Base-by-base conservation (phyloP, 2,888 invertebrate genomes). In the Diogma glabrata region DNA sequence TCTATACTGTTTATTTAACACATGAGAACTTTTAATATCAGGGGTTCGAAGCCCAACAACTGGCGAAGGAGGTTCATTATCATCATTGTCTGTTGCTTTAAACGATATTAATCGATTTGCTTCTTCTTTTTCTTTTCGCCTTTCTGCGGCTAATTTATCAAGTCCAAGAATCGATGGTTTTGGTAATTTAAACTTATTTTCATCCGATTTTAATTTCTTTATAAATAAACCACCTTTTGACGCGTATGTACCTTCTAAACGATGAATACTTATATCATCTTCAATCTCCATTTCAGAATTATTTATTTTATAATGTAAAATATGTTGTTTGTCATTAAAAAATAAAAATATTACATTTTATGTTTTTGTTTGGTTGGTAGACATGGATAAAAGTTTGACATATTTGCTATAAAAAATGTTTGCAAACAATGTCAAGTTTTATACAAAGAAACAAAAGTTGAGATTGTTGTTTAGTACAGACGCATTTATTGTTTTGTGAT, bases 91-190 rank as follows among this genome's bases (percentile, higher is more conserved):
- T 43, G 47, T 64, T 23, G 68, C 69, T 71, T 77, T 73, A 61
- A 83, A 84, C 1, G 84, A 84, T 58, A 82, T 82, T 47, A 82
- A 71, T 3, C 82, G 70, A 49, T 79, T 79, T 14, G 67, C 66
- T 57, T 80, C 79, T 59, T 79, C 79, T 51, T 72, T 71, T 61
- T 79, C 77, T 54, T 70, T 72, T 8, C 84, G 75, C 57, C 84
- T 81, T 50, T 79, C 76, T n/a, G 82, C 87, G 16, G 92, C 92
- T 55, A 93, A 70, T 66, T 83, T 86, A 66, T 93, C 92, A 48
- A 93, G 71, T 0, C 93, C 93, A 6, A 92, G 70, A 8, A 87
- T 68, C 0, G 92, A 92, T 33, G 79, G 76, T 60, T 77, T 81
- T 0, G 85, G 88, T 49, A 85, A 77, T 68, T 87, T 88, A 61